Percentiles rank a stretch among this genome's conserved stretches.
These are phyloP conservation scores for Hydroisotoma schaefferi DNA, from an alignment of 2,888 invertebrate species.

Conservation along the genomic window DNA sequence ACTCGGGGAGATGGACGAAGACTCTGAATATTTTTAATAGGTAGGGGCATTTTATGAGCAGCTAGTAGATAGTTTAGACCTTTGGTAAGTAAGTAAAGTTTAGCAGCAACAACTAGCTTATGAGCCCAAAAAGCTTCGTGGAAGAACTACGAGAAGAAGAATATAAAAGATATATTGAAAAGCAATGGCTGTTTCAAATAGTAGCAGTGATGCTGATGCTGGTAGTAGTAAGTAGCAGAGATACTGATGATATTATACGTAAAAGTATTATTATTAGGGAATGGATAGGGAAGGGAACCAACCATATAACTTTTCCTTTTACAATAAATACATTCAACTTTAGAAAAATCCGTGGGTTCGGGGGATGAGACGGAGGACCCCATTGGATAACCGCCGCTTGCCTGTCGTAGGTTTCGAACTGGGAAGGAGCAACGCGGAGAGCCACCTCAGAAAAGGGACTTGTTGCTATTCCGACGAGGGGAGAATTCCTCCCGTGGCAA, in stretches of 20 bases:
- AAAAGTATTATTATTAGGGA: neutral
- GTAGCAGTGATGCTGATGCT: neutral
- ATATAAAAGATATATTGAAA: neutral
- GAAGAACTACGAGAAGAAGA: conserved; percentile 7
- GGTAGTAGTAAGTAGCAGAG: too few relatives aligned
- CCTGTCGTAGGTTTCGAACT: conserved; percentile 35
- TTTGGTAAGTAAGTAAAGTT: too few relatives aligned
- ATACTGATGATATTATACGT: too few relatives aligned
- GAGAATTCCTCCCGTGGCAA: neutral
- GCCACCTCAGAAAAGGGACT: conserved; percentile 9
- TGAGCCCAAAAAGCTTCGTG: too few relatives aligned
- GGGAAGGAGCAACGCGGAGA: conserved; percentile 3
- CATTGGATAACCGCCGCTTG: conserved; percentile 22
- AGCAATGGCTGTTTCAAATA: conserved; percentile 9
- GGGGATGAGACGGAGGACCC: conserved; percentile 14
- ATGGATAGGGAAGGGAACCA: conserved; percentile 6
- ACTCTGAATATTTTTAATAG: conserved; percentile 14
- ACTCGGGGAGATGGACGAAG: conserved; percentile 4
- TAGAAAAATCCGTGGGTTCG: conserved; percentile 10
- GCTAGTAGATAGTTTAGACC: neutral
- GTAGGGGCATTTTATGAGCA: conserved; percentile 12
- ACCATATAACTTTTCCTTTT: conserved; percentile 11
- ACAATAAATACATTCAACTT: conserved; percentile 11
- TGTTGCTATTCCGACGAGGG: neutral
- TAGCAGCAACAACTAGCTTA: too few relatives aligned